Conservation (phyloP, 2,888 invertebrate species). For the Vannuccia rotundouncinata region DNA sequence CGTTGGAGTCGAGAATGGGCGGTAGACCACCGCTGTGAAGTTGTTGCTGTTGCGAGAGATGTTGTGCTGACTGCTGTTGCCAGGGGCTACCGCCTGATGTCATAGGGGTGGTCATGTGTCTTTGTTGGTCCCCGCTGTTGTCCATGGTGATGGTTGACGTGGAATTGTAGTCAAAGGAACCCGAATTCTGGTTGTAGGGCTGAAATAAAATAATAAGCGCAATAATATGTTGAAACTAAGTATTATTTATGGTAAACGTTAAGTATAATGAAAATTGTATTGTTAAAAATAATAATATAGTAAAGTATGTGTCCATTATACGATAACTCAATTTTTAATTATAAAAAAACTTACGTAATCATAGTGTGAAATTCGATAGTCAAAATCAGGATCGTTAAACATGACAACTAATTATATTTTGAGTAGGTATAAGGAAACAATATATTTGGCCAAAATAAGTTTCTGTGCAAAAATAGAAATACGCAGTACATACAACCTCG, state of each 20-base stretch:
- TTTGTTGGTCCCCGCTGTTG: neutral
- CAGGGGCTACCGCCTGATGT: neutral
- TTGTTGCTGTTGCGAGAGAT: neutral
- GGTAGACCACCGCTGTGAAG: neutral
- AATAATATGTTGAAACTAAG: no score
- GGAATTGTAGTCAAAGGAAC: neutral
- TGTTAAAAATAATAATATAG: neutral
- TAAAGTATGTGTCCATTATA: neutral
- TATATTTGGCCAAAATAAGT: no score
- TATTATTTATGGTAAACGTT: no score
- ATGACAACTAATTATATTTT: neutral
- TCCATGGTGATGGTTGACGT: neutral
- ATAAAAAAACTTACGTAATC: neutral
- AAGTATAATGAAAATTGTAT: no score
- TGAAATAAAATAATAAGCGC: no score
- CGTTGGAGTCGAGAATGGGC: neutral
- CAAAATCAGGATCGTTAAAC: neutral
- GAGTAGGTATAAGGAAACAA: neutral
- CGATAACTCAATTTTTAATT: neutral
- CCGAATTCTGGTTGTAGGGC: neutral
- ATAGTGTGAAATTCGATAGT: conserved; percentile 3
- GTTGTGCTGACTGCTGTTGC: neutral
- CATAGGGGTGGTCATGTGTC: neutral
- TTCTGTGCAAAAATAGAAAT: no score
- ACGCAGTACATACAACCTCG: neutral